Conservation (phyloP, 2,888 invertebrate species). For the Drosophila kambysellisi region DNA sequence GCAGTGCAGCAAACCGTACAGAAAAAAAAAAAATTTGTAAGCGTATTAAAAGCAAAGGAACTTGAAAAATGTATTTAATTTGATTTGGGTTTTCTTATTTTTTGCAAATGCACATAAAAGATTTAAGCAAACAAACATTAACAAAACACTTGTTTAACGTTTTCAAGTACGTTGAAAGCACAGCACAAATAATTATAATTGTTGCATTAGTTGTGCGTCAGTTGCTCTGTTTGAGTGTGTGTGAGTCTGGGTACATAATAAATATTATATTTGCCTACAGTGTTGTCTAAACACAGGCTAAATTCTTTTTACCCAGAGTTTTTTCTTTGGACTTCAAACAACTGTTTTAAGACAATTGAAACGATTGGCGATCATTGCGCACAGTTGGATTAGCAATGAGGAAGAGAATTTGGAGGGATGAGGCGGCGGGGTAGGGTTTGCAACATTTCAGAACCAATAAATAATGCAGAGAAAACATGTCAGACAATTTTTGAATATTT, state of each 20-base stretch:
- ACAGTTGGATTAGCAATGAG: conserved; percentile 28
- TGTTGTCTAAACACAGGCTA: conserved; percentile 73
- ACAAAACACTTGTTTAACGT: conserved; percentile 78
- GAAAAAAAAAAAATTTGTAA: conserved; percentile 12
- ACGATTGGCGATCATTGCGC: conserved; percentile 3
- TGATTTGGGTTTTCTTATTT: conserved; percentile 35
- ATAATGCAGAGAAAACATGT: conserved; percentile 61
- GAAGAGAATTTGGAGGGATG: background rate
- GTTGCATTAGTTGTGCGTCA: conserved; percentile 18
- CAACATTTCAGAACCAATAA: conserved; percentile 53
- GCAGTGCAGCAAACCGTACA: conserved; percentile 26
- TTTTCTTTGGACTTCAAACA: conserved; percentile 39
- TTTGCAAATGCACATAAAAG: conserved; percentile 64
- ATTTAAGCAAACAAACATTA: conserved; percentile 77
- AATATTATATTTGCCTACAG: conserved; percentile 76
- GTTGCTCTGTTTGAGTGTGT: conserved; percentile 1
- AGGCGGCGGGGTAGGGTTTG: background rate
- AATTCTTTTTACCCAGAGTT: conserved; percentile 67
- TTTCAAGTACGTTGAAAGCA: conserved; percentile 74
- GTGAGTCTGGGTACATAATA: conserved; percentile 62
- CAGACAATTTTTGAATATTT: conserved; percentile 64
- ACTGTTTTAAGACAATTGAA: conserved; percentile 38
- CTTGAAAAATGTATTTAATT: conserved; percentile 64
- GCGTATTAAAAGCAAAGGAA: conserved; percentile 38
- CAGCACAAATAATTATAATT: conserved; percentile 16